These are phyloP conservation scores for Tetanocera ferruginea DNA, from an alignment of 2,888 invertebrate genomes.

Conservation along the genomic window DNA sequence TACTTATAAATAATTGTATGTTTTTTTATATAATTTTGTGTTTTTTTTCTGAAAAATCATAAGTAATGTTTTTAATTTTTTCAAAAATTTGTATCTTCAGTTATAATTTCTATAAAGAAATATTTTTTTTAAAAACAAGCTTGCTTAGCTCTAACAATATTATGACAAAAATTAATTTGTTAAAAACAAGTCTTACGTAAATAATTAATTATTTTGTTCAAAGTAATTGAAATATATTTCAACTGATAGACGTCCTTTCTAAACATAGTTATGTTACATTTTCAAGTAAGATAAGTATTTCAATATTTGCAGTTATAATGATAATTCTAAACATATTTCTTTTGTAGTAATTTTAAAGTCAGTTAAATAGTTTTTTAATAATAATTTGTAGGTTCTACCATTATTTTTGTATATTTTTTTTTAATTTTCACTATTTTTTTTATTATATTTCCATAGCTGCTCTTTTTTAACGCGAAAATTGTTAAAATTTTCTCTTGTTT, in stretches of 20 bases:
- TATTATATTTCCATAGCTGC: conserved; percentile 13
- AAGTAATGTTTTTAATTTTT: too few species aligned
- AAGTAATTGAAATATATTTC: background rate
- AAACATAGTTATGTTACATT: background rate
- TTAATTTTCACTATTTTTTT: conserved; percentile 5
- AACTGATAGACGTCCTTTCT: background rate
- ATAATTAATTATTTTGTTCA: background rate
- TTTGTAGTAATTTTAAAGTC: background rate
- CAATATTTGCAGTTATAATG: background rate
- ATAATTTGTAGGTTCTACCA: conserved; percentile 2
- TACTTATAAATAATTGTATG: background rate
- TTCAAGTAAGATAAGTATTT: background rate
- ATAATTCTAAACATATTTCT: conserved; percentile 11
- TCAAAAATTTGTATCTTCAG: too few species aligned
- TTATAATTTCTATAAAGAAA: too few species aligned
- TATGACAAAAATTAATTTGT: background rate
- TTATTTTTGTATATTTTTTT: background rate
- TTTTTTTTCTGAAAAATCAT: background rate
- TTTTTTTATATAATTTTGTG: background rate
- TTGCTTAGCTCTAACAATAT: background rate
- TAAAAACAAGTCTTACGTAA: background rate
- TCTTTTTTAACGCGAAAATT: conserved; percentile 4
- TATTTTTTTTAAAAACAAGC: too few species aligned
- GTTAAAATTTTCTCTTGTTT: background rate
- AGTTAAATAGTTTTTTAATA: background rate